phyloP scores from a whole-genome alignment of 2,888 invertebrate species.

The Eueremaeus valkanovi region DNA sequence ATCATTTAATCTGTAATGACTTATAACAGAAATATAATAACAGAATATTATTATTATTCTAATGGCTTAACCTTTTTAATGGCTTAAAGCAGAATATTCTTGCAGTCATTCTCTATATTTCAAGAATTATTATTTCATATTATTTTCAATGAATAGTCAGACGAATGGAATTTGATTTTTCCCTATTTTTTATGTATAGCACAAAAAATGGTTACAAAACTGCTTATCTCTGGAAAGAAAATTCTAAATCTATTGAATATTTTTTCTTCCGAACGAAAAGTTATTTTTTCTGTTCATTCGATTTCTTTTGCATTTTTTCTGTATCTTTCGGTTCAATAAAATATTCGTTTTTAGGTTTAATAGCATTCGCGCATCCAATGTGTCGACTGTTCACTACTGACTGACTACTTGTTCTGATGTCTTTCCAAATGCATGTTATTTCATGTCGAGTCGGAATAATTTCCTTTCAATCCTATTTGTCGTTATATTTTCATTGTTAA shows the following conservation, averaged over 20 bases:
- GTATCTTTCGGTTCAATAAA: too few species aligned
- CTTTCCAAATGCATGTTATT: slow-evolving; percentile 6
- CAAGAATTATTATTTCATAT: too few species aligned
- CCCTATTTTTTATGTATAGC: too few species aligned
- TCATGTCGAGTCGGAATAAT: slow-evolving; percentile 19
- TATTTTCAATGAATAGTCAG: too few species aligned
- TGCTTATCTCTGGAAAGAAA: background rate
- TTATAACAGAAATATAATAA: too few species aligned
- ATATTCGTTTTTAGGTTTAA: background rate
- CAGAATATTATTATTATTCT: too few species aligned
- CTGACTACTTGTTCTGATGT: background rate
- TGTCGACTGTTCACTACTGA: background rate
- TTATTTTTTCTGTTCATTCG: background rate
- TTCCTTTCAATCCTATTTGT: slow-evolving; percentile 7
- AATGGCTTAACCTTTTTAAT: too few species aligned
- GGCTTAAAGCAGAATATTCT: too few species aligned
- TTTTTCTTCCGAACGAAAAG: too few species aligned
- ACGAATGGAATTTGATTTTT: too few species aligned
- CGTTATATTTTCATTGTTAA: slow-evolving; percentile 18
- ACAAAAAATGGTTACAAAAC: background rate
- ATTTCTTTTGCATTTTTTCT: background rate
- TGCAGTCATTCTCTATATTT: too few species aligned
- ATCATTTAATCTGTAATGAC: too few species aligned
- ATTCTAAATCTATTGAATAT: background rate
- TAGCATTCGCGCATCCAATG: background rate